Evolutionary conservation across 2,113 vertebrate species (phyloP), one percentile per base, ranked within the genome.

Genomic region (Chinchilla lanigera): DNA sequence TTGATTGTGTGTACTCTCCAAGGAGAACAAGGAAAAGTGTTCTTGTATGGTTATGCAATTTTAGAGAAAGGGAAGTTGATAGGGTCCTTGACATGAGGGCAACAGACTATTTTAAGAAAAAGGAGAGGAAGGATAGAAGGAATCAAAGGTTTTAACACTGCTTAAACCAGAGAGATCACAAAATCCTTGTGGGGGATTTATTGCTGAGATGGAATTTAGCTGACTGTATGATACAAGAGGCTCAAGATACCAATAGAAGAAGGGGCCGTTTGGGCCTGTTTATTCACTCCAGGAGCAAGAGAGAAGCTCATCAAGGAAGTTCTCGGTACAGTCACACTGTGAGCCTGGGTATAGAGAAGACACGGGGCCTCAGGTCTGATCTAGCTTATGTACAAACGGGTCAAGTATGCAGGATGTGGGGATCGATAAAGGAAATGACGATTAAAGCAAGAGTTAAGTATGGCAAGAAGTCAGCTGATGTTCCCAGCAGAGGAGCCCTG

Each of bases 31-130:
- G 47, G 47, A 1, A 93, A 83, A 30, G 26, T 16, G 3, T 75
- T 93, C 92, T 84, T 80, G 41, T 17, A 77, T 10, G 50, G 52
- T 65, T 41, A 52, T 30, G 80, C 30, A 94, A 60, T 63, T 91
- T 87, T 54, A 92, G 90, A 95, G 83, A 87, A 78, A 75, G 26
- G 35, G 20, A 89, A 94, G 78, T 35, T 7, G 14, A 81, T 30
- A 67, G 22, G 86, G 52, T 96, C 52, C 82, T 87, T 77, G 56
- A 93, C 56, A 56, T 10, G 87, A 96, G 44, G 73, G 47, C 50
- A 63, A 13, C 28, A 92, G 92, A 63, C 89, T 97, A 97, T 96
- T 97, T 98, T 96, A 89, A 97, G 97, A 97, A 81, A 93, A 63
- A 52, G 16, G 92, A 95, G 89, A 97, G 96, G 92, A 97, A 95